Evolutionary conservation across 2,113 vertebrate genomes (phyloP), one percentile per base, ranked within the genome.

Genomic region (Saccopteryx leptura): DNA sequence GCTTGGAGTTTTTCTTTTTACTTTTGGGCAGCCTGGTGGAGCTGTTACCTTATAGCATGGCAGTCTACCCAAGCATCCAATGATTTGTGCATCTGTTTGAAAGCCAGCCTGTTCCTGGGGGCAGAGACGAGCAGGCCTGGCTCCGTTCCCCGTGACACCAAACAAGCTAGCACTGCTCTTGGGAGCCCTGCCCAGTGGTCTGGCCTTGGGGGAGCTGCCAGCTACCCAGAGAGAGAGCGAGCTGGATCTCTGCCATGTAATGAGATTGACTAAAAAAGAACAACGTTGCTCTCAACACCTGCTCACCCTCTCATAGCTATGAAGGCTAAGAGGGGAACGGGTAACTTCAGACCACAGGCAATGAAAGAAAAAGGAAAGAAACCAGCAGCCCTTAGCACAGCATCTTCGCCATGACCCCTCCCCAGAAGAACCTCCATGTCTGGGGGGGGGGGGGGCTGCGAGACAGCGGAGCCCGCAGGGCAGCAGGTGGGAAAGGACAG

Each of bases 201-300:
- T 69, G 96, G 88, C 76, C 60, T 90, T 39, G 52, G 46, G 58
- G 75, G 78, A 48, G 23, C 75, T 87, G 75, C 76, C 81, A 89
- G 84, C 87, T 92, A 48, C 95, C 66, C 21, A 1, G 69, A 52
- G 69, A 68, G n/a, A 39, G 39, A 39, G 39, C 39, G 85, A 52
- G 31, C 5, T 84, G 94, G 88, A 68, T 28, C 52, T 65, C 52
- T 54, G 85, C 88, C 90, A 66, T 3, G 4, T 7, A 80, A 58
- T 14, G 39, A 92, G 76, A 83, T 9, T 28, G 83, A 75, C 74
- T 94, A 50, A 31, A 87, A 96, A 95, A 90, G 80, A 92, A 91
- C 82, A 58, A 81, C 87, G 83, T 52, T 71, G 71, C 54, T 90
- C 71, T 88, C 54, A 5, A 28, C 65, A 93, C 83, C 96, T 94